These are phyloP conservation scores for Caenorhabditis elegans DNA, from an alignment of 1,140 invertebrate species.

Conservation along the genomic window WBcel235 BX284603.4:8319001-8319500, in stretches of 20 bases:
- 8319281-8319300: neutral
- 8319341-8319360: too few species aligned
- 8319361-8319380: too few species aligned
- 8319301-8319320: neutral
- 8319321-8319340: too few species aligned
- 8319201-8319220: neutral
- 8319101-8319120: neutral
- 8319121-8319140: neutral
- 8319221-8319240: neutral
- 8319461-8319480: too few species aligned
- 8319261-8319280: neutral
- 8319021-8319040: neutral
- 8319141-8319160: neutral
- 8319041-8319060: neutral
- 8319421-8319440: too few species aligned
- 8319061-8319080: conserved; percentile 7
- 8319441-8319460: too few species aligned
- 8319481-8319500: too few species aligned
- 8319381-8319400: too few species aligned
- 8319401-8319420: too few species aligned
- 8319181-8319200: neutral
- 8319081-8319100: neutral
- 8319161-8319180: neutral
- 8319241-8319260: neutral
- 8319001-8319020: neutral